Evolutionary conservation across 2,113 vertebrate species (phyloP).

Genomic region (Lucifuga dentata): DNA sequence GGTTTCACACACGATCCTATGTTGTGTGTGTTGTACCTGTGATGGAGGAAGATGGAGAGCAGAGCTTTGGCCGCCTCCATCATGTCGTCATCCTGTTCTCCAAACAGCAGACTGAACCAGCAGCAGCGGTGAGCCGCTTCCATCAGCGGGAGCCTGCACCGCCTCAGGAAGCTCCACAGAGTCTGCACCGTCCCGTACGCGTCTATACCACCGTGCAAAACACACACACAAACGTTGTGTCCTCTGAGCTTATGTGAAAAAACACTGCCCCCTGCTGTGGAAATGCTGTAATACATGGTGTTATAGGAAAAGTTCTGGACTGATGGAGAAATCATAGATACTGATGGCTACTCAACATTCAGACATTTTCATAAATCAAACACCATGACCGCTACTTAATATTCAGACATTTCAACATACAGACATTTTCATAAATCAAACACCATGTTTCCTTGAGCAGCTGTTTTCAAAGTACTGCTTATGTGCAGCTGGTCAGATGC

Average conservation of each 20-base stretch:
- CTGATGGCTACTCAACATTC: too few species aligned
- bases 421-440: too few species aligned
- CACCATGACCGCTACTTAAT: too few species aligned
- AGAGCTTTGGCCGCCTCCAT: conserved; percentile 89
- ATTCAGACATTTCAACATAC: too few species aligned
- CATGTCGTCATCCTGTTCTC: conserved; percentile 97
- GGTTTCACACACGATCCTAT: too few species aligned
- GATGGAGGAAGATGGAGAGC: conserved; percentile 84
- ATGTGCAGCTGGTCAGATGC: too few species aligned
- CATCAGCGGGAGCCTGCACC: conserved; percentile 39
- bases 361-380: too few species aligned
- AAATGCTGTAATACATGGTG: neutral
- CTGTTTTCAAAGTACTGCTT: too few species aligned
- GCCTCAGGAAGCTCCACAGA: conserved; percentile 83
- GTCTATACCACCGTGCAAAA: conserved; percentile 22
- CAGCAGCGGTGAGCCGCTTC: conserved; percentile 81
- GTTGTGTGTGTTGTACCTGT: conserved; percentile 68
- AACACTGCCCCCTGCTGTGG: conserved; percentile 50
- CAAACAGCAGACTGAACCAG: conserved; percentile 88
- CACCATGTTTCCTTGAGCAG: too few species aligned
- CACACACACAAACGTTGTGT: too few species aligned
- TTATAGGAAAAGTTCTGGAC: too few species aligned
- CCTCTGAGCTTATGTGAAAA: neutral
- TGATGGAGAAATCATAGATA: too few species aligned
- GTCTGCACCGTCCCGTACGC: conserved; percentile 72